A percentile compares a stretch with the other conserved stretches of the same genome.
phyloP scores from a whole-genome alignment of 2,113 vertebrate species.

The Phyllopteryx taeniolatus region DNA sequence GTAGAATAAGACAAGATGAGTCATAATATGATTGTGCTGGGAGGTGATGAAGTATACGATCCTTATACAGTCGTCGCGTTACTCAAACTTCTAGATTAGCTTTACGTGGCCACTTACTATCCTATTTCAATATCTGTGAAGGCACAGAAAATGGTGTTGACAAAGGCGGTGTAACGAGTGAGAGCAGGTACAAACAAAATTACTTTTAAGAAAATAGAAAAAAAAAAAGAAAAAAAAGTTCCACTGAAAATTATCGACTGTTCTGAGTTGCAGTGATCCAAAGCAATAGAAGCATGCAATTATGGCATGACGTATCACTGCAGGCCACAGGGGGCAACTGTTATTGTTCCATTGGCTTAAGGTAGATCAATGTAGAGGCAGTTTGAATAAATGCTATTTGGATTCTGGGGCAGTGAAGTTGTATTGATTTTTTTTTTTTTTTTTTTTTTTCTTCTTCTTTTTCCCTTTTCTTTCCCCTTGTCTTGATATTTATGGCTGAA shows the following conservation, averaged over 20 bases:
- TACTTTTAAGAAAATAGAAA: conserved; percentile 18
- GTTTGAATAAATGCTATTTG: conserved; percentile 35
- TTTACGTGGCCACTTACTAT: conserved; percentile 4
- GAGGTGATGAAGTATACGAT: conserved; percentile 3
- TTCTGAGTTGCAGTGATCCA: conserved; percentile 51
- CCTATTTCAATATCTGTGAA: conserved; percentile 23
- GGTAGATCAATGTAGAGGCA: conserved; percentile 32
- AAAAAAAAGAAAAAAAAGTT: conserved; percentile 23
- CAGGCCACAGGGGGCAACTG: conserved; percentile 21
- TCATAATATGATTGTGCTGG: background rate
- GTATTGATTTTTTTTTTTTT: conserved; percentile 39
- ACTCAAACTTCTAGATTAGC: conserved; percentile 11
- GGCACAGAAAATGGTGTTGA: conserved; percentile 24
- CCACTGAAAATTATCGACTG: conserved; percentile 28
- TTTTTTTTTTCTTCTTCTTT: background rate
- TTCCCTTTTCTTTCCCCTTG: background rate
- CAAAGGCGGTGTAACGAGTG: conserved; percentile 16
- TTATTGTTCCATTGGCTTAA: conserved; percentile 36
- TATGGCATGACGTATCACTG: conserved; percentile 29
- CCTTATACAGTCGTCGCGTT: background rate
- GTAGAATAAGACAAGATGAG: background rate
- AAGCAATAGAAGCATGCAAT: conserved; percentile 46
- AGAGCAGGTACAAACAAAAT: conserved; percentile 25
- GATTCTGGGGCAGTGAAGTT: conserved; percentile 6
- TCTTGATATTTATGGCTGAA: conserved; percentile 38